Percentiles rank a stretch among this genome's conserved stretches.
These are phyloP conservation scores for Peromyscus maniculatus DNA, from an alignment of 2,113 vertebrate species.

Conservation along the genomic window DNA sequence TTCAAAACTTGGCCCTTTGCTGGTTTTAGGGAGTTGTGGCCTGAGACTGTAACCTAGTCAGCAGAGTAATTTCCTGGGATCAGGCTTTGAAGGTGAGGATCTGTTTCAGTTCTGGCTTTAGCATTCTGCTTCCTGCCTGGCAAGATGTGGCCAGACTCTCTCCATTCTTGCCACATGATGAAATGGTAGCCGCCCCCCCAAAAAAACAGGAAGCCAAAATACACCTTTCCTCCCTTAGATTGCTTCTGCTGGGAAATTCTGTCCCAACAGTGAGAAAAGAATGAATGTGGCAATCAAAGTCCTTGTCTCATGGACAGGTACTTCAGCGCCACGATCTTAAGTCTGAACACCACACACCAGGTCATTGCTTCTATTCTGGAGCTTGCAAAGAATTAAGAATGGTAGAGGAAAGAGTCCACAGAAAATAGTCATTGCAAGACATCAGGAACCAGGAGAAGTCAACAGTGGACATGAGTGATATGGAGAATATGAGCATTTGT, in stretches of 20 bases:
- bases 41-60: background rate
- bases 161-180: background rate
- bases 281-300: fast-evolving
- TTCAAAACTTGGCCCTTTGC: background rate
- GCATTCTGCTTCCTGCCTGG: background rate
- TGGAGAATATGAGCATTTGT: background rate
- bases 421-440: no score
- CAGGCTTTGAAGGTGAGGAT: background rate
- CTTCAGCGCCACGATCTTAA: background rate
- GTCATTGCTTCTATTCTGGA: background rate
- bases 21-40: background rate
- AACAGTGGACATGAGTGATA: background rate
- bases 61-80: background rate
- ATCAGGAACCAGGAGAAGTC: background rate
- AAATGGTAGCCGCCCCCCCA: background rate
- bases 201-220: background rate
- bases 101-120: background rate
- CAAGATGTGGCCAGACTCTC: background rate
- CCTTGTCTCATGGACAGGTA: background rate
- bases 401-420: background rate
- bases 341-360: background rate
- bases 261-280: background rate
- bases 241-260: background rate
- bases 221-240: background rate
- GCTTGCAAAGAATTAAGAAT: background rate